A percentile compares a stretch with the other conserved stretches of the same genome.
These are phyloP conservation scores for Piliocolobus tephrosceles DNA, from an alignment of 2,113 vertebrate genomes.

Conservation along the genomic window DNA sequence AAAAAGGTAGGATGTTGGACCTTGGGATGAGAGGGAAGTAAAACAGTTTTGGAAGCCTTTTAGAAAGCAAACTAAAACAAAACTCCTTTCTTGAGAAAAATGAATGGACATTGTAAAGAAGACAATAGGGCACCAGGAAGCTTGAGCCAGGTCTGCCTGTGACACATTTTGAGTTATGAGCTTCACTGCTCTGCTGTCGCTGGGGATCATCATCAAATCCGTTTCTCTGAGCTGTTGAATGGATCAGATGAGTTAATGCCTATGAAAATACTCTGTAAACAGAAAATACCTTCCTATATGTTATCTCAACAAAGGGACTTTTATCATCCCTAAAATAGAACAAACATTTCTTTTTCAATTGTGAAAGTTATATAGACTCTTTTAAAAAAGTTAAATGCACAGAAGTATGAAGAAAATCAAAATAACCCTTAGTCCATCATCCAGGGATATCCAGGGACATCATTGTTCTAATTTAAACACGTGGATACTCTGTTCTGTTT, in stretches of 20 bases:
- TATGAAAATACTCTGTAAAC: background rate
- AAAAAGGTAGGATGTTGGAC: background rate
- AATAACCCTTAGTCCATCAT: background rate
- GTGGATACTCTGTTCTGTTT: background rate
- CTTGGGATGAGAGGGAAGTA: background rate
- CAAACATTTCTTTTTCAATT: background rate
- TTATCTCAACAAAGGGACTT: background rate
- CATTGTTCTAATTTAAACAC: background rate
- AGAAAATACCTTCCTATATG: background rate
- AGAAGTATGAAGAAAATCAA: background rate
- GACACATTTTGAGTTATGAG: background rate
- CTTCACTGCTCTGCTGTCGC: background rate
- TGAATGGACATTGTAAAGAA: background rate
- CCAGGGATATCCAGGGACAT: background rate
- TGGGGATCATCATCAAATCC: too few species aligned
- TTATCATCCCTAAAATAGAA: background rate
- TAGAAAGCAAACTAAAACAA: background rate
- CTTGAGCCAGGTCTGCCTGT: background rate
- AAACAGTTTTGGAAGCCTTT: background rate
- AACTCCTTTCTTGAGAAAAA: background rate
- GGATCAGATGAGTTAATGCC: background rate
- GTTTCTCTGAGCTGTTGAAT: background rate
- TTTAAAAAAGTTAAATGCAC: constrained; percentile 4
- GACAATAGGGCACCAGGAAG: background rate
- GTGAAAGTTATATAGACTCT: background rate